These are phyloP conservation scores for Cirrhinus molitorella DNA, from an alignment of 2,797 vertebrate genomes.

Conservation along the genomic window DNA sequence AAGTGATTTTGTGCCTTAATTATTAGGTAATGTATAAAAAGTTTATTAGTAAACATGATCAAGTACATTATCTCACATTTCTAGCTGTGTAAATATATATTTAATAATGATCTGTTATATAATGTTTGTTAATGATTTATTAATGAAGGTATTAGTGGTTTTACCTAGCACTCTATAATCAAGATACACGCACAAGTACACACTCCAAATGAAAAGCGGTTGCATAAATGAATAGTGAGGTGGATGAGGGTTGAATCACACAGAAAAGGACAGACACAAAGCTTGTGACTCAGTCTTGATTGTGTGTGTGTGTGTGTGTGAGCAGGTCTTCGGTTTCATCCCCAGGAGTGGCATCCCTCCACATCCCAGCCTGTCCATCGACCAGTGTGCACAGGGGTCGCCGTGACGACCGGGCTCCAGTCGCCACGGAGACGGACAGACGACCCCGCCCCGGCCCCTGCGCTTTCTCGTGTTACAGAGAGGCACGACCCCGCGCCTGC, in stretches of 20 bases:
- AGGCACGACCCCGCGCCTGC: slow-evolving; percentile 79
- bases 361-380: slow-evolving; percentile 56
- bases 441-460: slow-evolving; percentile 61
- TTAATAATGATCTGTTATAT: no score
- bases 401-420: slow-evolving; percentile 66
- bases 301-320: slow-evolving; percentile 8
- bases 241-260: slow-evolving; percentile 12
- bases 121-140: no score
- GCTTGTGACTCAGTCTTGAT: slow-evolving; percentile 14
- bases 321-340: slow-evolving; percentile 67
- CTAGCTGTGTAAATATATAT: no score
- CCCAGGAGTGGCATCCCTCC: slow-evolving; percentile 64
- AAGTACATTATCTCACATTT: no score
- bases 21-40: no score
- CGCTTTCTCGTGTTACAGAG: slow-evolving; percentile 77
- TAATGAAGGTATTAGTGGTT: no score
- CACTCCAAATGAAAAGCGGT: slow-evolving; percentile 28
- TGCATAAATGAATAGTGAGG: slow-evolving; percentile 41
- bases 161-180: no score
- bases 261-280: slow-evolving; percentile 19
- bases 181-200: not conserved
- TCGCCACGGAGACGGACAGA: slow-evolving; percentile 77
- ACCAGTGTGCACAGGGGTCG: slow-evolving; percentile 45
- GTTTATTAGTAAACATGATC: no score
- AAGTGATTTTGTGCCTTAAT: no score